Evolutionary conservation across 1,140 invertebrate genomes (phyloP), one percentile per base, ranked within the genome.

Genomic region (Leptinotarsa lineolata): DNA sequence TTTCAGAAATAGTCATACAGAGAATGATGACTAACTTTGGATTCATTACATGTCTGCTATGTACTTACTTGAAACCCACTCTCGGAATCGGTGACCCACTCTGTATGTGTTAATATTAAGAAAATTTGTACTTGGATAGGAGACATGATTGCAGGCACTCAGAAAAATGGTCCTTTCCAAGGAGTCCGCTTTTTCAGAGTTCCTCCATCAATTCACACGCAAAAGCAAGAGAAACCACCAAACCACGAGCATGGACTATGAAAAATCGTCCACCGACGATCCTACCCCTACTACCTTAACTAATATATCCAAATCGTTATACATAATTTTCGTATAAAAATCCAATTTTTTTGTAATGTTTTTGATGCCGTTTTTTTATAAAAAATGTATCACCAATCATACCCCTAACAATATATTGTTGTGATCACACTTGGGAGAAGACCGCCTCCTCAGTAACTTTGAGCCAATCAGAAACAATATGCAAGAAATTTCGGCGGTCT

Each of bases 111-210:
- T 68, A 64, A 67, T 78, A 74, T 76, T 78, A 81, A 70, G 74
- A 74, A 77, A 79, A 80, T 80, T 83, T 83, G 82, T 83, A 83
- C 82, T 83, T 79, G 67, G 77, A 82, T 78, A 81, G 77, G 79
- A 82, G 79, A 75, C 54, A 58, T 64, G 74, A 58, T n/a, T 44
- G 6, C 69, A 73, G 77, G 76, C 59, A 70, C 70, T 74, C 74
- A 76, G 76, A 76, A 79, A 76, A 79, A 74, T 65, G 68, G 54
- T 18, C n/a, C 15, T 24, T 24, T 16, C 4, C 61, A 20, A 13
- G 18, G 16, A 18, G 11, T 67, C 39, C 13, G 5, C 21, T 63
- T 63, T 71, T 74, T 65, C 64, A 39, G 39, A 70, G 67, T 65
- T 39, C 67, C 60, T 60, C 13, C 59, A 71, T 24, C 68, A 65